Evolutionary conservation across 1,140 invertebrate species (phyloP).

Genomic region (Stenopsyche tienmushanensis): DNA sequence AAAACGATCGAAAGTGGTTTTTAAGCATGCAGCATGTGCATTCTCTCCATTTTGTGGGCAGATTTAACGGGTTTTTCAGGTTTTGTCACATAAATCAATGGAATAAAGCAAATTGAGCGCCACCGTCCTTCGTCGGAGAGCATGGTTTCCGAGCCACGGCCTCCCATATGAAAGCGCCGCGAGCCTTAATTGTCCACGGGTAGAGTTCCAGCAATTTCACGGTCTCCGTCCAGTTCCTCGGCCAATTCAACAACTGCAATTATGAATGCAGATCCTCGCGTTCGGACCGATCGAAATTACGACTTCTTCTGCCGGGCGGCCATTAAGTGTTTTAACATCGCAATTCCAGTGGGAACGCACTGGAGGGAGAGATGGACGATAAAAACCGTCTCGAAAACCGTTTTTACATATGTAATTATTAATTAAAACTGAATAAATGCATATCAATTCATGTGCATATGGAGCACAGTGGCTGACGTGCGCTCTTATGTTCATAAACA

Average conservation of each 20-base stretch:
- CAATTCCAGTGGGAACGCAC: conserved; percentile 26
- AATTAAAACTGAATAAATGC: conserved; percentile 25
- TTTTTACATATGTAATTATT: conserved; percentile 27
- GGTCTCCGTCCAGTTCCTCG: conserved; percentile 23
- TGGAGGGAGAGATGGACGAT: conserved; percentile 4
- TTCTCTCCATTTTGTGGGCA: too few relatives aligned
- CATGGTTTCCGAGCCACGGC: neutral
- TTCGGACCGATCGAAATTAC: conserved; percentile 21
- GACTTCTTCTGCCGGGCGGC: conserved; percentile 18
- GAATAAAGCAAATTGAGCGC: neutral
- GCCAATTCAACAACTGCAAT: conserved; percentile 30
- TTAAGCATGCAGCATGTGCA: too few relatives aligned
- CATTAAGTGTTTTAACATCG: conserved; percentile 39
- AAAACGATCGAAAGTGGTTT: too few relatives aligned
- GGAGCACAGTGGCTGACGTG: neutral
- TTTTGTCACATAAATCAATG: neutral
- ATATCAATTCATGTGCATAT: conserved; percentile 4
- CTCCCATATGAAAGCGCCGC: conserved; percentile 14
- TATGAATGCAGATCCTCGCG: conserved; percentile 38
- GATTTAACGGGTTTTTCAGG: neutral
- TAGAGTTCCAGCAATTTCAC: conserved; percentile 4
- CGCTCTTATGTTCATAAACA: neutral
- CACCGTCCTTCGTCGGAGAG: neutral
- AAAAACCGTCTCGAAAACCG: conserved; percentile 8
- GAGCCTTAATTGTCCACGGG: conserved; percentile 5